Base-by-base conservation (phyloP, 2,797 vertebrate species). In the Arrhamphus sclerolepis region DNA sequence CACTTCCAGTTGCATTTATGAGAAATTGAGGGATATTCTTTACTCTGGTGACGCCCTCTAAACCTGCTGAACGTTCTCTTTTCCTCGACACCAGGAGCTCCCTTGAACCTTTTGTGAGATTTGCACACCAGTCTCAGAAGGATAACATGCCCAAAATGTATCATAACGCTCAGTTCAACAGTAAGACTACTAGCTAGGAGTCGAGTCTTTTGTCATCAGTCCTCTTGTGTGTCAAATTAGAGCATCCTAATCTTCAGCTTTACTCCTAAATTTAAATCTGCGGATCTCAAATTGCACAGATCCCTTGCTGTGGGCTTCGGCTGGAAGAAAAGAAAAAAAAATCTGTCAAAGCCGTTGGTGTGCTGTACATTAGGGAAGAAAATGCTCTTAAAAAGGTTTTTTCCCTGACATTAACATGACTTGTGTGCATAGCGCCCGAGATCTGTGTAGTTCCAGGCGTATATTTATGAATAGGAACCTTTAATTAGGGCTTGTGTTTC, bases 381-480 rank as follows among this genome's bases (percentile, higher is more conserved):
- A 87, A 83, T 47, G 78, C 77, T 74, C 79, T 78, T 88, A 83
- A 90, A 91, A 85, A 86, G 78, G 82, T 81, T 83, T 81, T 89
- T 85, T 75, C 13, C 13, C 70, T 88, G 85, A 87, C 86, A 88
- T 86, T 89, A 89, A 86, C 86, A 84, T 82, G 87, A 89, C 87
- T 90, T 85, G 83, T 85, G 86, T 86, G 83, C 79, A 72, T 76
- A 75, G 76, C 44, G 66, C 74, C 44, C 63, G 72, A 78, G 77
- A 81, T 83, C 73, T 62, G 70, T 81, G 82, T 68, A 78, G 80
- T 87, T 87, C 69, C 78, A 90, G 87, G 86, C 88, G 70, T 87
- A 85, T 90, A 90, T 90, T 91, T 91, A 90, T 90, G 90, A 91
- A 90, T 91, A 90, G 90, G 89, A 90, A 90, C 84, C 88, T 88